Evolutionary conservation across 2,888 invertebrate species (phyloP).

Genomic region (Melanchra persicariae): DNA sequence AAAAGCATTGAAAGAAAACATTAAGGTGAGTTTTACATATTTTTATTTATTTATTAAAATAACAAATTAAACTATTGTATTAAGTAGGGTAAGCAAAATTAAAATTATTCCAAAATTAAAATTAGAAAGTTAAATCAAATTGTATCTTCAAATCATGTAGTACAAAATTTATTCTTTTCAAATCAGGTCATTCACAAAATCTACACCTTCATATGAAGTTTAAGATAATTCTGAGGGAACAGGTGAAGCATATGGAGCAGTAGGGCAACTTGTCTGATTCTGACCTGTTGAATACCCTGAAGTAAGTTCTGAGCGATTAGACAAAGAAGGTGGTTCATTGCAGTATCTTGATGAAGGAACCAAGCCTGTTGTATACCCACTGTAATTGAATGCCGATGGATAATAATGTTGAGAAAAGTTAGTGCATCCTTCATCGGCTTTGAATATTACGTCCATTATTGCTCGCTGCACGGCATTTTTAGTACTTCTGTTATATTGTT

Average conservation of each 20-base stretch:
- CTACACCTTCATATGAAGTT: slow-evolving; percentile 51
- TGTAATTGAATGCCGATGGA: slow-evolving; percentile 47
- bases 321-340: slow-evolving; percentile 45
- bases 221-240: slow-evolving; percentile 44
- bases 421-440: slow-evolving; percentile 49
- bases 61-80: slow-evolving; percentile 37
- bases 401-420: slow-evolving; percentile 45
- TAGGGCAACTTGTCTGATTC: slow-evolving; percentile 43
- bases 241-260: slow-evolving; percentile 48
- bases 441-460: slow-evolving; percentile 48
- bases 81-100: slow-evolving; percentile 34
- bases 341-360: slow-evolving; percentile 45
- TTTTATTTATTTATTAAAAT: slow-evolving; percentile 42
- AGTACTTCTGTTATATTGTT: slow-evolving; percentile 48
- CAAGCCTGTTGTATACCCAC: slow-evolving; percentile 45
- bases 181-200: slow-evolving; percentile 50
- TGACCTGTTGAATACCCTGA: slow-evolving; percentile 46
- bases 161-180: slow-evolving; percentile 38
- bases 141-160: slow-evolving; percentile 25
- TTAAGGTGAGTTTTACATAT: slow-evolving; percentile 46
- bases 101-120: slow-evolving; percentile 12
- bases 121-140: slow-evolving; percentile 32
- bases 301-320: slow-evolving; percentile 41
- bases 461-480: slow-evolving; percentile 51
- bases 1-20: slow-evolving; percentile 43